Evolutionary conservation across 2,797 vertebrate genomes (phyloP), one percentile per base, ranked within the genome.

Genomic region (Triplophysa bombifrons): DNA sequence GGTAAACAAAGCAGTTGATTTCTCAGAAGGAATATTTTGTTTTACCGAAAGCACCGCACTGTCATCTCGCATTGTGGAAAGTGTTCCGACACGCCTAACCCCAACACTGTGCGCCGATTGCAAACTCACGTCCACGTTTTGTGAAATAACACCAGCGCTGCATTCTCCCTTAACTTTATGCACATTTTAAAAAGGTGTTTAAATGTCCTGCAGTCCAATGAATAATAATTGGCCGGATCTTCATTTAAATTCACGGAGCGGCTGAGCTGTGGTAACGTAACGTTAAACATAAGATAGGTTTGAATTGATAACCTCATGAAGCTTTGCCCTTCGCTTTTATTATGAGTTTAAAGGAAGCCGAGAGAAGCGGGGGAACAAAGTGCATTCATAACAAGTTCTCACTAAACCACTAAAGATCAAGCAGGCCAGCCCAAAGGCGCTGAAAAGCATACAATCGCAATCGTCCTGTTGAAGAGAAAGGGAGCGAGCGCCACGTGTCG

Each of bases 101-200:
- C 74, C 44, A 63, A 74, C 41, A 48, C 48, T 72, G 30, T 71
- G 34, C 27, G 19, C 63, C 56, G 63, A 63, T 41, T 64, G 56
- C 46, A 38, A 69, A 73, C 80, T 72, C 76, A 72, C 51, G 27
- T 72, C 68, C 55, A 44, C 25, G 46, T 41, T 83, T 12, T 53
- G 60, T 64, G 58, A 73, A 83, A 79, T 74, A 76, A 83, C 61
- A 71, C 48, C 3, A 56, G 51, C 46, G 19, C 27, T 65, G 9
- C 48, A 53, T 20, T 44, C 56, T 77, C 53, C 44, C 48, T 66
- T 80, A 80, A 82, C 63, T 51, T 78, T 69, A 82, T 72, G 74
- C 66, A 82, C 74, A 84, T 86, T 83, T 64, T 86, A 81, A 84
- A 78, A 55, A 46, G 63, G 22, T 84, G 51, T 82, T 86, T 82